A percentile compares a stretch with the other conserved stretches of the same genome.
Evolutionary conservation across 2,888 invertebrate species (phyloP).

Genomic region (Ferrisia virgata): DNA sequence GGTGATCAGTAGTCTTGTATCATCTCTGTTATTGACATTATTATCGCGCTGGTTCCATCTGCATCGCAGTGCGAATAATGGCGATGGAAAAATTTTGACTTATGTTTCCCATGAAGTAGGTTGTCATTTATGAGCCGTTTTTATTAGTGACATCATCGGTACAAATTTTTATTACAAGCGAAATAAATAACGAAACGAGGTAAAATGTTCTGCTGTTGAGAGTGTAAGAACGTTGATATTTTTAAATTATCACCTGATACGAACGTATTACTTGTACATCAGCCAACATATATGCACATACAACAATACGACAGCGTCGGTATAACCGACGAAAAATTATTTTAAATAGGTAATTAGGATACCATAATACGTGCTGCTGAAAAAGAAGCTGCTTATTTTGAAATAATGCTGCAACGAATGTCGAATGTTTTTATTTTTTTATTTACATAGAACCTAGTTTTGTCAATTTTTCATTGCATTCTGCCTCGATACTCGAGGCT

Average conservation of each 20-base stretch:
- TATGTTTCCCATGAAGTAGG: conserved; percentile 8
- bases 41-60: not conserved
- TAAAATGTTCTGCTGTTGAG: not conserved
- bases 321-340: not conserved
- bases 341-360: conserved; percentile 27
- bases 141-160: not conserved
- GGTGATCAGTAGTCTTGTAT: too few species aligned
- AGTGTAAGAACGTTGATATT: too few species aligned
- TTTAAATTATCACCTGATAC: not conserved
- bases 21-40: not conserved
- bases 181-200: not conserved
- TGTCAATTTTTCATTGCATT: not conserved
- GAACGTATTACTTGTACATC: not conserved
- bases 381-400: not conserved
- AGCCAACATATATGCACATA: not conserved
- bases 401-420: not conserved
- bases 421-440: not conserved
- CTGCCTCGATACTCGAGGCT: too few species aligned
- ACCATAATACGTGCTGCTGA: not conserved
- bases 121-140: not conserved
- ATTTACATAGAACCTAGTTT: not conserved
- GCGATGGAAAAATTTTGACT: not conserved
- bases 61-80: not conserved
- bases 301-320: not conserved
- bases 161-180: not conserved